Conservation (phyloP, 1,140 invertebrate species). For the Lepidurus arcticus region DNA sequence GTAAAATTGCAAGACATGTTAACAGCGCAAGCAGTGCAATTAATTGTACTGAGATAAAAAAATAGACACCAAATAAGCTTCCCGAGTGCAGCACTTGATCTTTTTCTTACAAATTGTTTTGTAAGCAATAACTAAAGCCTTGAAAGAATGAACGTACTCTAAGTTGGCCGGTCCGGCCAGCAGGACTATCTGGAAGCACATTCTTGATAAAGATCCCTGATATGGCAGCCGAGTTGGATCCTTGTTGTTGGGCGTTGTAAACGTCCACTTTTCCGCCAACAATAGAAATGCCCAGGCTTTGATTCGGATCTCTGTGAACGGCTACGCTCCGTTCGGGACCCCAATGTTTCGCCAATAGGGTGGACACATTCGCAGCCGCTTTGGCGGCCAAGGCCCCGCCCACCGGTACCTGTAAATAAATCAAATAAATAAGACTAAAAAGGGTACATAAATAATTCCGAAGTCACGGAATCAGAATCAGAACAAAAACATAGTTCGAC, state of each 20-base stretch:
- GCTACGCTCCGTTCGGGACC: constrained; percentile 69
- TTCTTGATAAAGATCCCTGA: constrained; percentile 98
- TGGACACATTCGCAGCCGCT: constrained; percentile 22
- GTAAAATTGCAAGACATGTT: too few relatives aligned
- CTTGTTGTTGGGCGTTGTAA: constrained; percentile 43
- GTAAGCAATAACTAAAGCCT: not conserved
- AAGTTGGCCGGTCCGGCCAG: constrained; percentile 75
- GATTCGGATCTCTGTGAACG: constrained; percentile 62
- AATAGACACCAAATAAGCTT: too few relatives aligned
- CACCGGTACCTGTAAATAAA: not conserved
- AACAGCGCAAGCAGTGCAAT: too few relatives aligned
- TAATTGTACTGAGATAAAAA: too few relatives aligned
- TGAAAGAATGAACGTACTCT: constrained; percentile 55
- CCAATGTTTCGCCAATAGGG: constrained; percentile 71
- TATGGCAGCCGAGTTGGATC: constrained; percentile 47
- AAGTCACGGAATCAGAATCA: not conserved
- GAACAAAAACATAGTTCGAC: not conserved
- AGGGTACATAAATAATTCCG: not conserved
- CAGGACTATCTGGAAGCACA: constrained; percentile 90
- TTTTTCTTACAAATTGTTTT: not conserved
- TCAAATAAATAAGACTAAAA: not conserved
- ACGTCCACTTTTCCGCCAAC: constrained; percentile 84
- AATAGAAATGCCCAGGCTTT: constrained; percentile 88
- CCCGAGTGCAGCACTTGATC: too few relatives aligned
- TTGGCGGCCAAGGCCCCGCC: constrained; percentile 11